A percentile compares a stretch with the other conserved stretches of the same genome.
Conservation (phyloP, 2,113 vertebrate species). For the Motacilla tschutschensis region DNA sequence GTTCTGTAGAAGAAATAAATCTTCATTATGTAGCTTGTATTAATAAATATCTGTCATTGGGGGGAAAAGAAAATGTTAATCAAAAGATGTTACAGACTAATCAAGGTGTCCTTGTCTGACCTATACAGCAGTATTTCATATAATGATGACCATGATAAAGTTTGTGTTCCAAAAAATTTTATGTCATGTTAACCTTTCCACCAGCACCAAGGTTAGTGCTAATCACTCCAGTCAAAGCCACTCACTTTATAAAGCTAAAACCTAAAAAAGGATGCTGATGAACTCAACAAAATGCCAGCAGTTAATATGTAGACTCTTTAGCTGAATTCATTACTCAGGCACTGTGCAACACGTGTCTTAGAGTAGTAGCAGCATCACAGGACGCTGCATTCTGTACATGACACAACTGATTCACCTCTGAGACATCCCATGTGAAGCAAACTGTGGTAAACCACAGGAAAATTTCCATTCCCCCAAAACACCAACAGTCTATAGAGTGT, state of each 20-base stretch:
- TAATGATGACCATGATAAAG: slow-evolving; percentile 33
- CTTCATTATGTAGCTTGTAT: slow-evolving; percentile 28
- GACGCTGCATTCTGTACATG: not conserved
- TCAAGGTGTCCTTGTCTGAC: slow-evolving; percentile 33
- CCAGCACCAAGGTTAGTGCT: slow-evolving; percentile 18
- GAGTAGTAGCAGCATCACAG: not conserved
- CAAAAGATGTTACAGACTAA: not conserved
- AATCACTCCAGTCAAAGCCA: slow-evolving; percentile 31
- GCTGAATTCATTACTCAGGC: not conserved
- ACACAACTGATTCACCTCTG: not conserved
- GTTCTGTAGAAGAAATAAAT: slow-evolving; percentile 37
- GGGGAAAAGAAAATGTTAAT: not conserved
- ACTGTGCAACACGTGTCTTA: not conserved
- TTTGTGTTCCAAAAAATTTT: slow-evolving; percentile 46
- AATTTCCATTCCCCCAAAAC: not conserved
- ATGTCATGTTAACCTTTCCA: slow-evolving; percentile 34
- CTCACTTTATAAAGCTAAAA: slow-evolving; percentile 42
- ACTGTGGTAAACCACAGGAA: not conserved
- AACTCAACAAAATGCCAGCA: not conserved
- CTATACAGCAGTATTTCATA: not conserved
- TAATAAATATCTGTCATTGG: slow-evolving; percentile 37
- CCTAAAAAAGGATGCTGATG: not conserved
- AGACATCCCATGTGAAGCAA: not conserved
- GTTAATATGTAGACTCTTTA: not conserved
- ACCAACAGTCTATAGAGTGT: not conserved